Conservation (phyloP, 2,797 vertebrate species). For the Sebastes kiyomatsui region DNA sequence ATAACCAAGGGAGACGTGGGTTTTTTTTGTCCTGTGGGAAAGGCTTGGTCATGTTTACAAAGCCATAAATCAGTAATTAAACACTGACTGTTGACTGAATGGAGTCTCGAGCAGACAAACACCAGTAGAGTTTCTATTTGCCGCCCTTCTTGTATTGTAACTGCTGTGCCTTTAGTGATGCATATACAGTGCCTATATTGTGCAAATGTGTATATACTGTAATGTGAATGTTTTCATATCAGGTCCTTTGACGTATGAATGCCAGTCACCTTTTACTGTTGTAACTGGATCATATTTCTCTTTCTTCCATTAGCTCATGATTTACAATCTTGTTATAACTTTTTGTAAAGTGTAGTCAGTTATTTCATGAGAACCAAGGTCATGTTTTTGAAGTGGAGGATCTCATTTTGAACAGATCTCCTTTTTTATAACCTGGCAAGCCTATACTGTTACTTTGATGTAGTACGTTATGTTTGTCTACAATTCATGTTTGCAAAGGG, state of each 20-base stretch:
- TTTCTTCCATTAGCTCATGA: background rate
- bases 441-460: background rate
- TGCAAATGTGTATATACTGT: background rate
- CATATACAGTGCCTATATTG: background rate
- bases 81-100: background rate
- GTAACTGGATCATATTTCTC: background rate
- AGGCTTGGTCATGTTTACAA: background rate
- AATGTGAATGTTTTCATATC: background rate
- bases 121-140: background rate
- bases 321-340: background rate
- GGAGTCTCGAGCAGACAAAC: background rate
- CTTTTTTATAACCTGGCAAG: background rate
- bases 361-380: background rate
- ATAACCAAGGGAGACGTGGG: background rate
- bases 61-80: background rate
- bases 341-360: background rate
- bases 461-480: background rate
- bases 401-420: background rate
- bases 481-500: background rate
- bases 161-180: background rate
- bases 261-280: background rate
- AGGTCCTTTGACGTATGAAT: background rate
- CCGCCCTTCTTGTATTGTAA: background rate
- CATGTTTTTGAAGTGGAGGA: background rate
- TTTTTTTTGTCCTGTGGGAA: background rate